Evolutionary conservation across 2,113 vertebrate species (phyloP), one percentile per base, ranked within the genome.

Genomic region (Cepphus grylle): DNA sequence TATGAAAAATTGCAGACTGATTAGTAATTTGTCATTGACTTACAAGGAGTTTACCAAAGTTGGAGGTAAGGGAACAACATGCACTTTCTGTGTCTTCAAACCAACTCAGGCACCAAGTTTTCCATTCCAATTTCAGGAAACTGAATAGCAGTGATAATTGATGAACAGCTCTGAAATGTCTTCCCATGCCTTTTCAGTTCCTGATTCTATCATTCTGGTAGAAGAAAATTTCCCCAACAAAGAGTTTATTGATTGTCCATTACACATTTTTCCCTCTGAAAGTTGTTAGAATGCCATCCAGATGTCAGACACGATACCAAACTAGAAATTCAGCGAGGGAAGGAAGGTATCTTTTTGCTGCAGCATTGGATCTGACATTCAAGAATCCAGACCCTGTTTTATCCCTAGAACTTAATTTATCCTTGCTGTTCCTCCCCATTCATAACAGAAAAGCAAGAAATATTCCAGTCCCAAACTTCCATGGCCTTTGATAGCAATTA

Each of bases 191-290:
- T 79, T 87, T 87, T 82, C 86, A 56, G 88, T 53, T 56, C 81
- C 58, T 43, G 49, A 79, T 92, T 93, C 79, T 78, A n/a, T 78
- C 32, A 6, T 72, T 77, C 56, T n/a, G 25, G 53, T 91, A 58
- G 73, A 61, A 89, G 52, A 92, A 93, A 76, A 79, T 84, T 92
- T 92, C 45, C 83, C 93, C 88, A 81, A 55, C 69, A 84, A 86
- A 66, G n/a, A 92, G 40, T 45, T 84, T 91, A 91, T 91, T 76
- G 88, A 93, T 91, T 92, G 81, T 49, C 76, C 56, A 30, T 92
- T 90, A 71, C 36, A 55, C 6, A 7, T 71, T 90, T 95, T 82
- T 81, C 71, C 74, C 49, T 81, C 80, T 49, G 34, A 93, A 93
- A 94, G 69, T 15, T 81, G 52, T 82, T 90, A 66, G 79, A 61